Evolutionary conservation across 2,797 vertebrate species (phyloP), one percentile per base, ranked within the genome.

Genomic region (Lates japonicus): DNA sequence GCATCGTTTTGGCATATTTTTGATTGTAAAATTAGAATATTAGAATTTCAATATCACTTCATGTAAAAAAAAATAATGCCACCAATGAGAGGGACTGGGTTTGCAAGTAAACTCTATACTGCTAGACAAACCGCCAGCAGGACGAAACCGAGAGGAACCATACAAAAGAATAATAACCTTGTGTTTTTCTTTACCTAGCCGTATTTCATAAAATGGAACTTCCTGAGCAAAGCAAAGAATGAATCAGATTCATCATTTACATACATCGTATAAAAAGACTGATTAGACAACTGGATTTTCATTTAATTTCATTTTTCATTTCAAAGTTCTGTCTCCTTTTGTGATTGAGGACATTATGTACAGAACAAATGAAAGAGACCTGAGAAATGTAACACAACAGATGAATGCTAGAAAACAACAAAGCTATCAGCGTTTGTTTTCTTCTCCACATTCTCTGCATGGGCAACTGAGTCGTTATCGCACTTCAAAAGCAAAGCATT

Each of bases 291-390:
- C 5, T 31, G 13, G n/a, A 49, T 62, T 66, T 52, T 22, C 7
- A 39, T 81, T 74, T 54, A 0, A 74, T 81, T 74, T 54, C 1
- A 71, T 75, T 78, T 67, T 44, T 65, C 9, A 41, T 79, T 60
- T 73, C 13, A 35, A 60, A 25, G 20, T 37, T 25, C 1, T 1
- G 4, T 68, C 46, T 10, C 16, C 12, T 41, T 61, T 52, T 64
- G n/a, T 64, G 13, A 46, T 16, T 4, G 59, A 58, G 4, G 19
- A 71, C 46, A 46, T 63, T 41, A 22, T 5, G 51, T 42, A 20
- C 17, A 42, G 1, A 75, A 35, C 8, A n/a, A 69, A 77, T 20
- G 19, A 66, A 67, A 12, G 2, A 51, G 25, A 13, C 29, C 11
- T 37, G 46, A 57, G 58, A 35, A 73, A 63, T 59, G 44, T 10